Conservation (phyloP, 2,888 invertebrate species). For the Lacanobia oleracea region DNA sequence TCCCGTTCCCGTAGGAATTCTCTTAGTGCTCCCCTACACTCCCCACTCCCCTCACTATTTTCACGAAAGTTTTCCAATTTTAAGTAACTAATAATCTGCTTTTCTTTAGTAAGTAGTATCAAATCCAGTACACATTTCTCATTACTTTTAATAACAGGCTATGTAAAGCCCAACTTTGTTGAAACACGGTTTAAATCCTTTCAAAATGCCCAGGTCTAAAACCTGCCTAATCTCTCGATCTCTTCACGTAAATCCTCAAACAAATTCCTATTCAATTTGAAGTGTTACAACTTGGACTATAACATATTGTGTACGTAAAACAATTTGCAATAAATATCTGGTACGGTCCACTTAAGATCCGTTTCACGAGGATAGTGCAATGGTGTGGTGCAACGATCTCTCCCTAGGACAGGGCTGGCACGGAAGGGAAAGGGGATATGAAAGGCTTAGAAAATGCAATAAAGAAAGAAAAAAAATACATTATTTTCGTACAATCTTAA, state of each 20-base stretch:
- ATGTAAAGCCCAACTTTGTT: neutral
- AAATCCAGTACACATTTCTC: neutral
- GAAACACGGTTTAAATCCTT: neutral
- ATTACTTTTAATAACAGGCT: neutral
- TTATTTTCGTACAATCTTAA: too few relatives aligned
- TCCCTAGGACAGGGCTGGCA: slow-evolving; percentile 48
- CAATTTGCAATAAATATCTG: slow-evolving; percentile 64
- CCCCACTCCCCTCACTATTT: too few relatives aligned
- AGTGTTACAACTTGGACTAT: slow-evolving; percentile 11
- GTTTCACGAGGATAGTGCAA: slow-evolving; percentile 59
- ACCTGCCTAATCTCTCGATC: slow-evolving; percentile 12
- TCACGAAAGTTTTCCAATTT: neutral
- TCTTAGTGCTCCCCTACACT: too few relatives aligned
- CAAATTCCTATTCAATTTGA: slow-evolving; percentile 14
- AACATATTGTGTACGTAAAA: slow-evolving; percentile 46
- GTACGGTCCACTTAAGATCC: slow-evolving; percentile 57
- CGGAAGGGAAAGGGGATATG: neutral
- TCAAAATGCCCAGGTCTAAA: neutral
- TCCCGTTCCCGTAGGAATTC: too few relatives aligned
- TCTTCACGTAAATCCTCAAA: slow-evolving; percentile 21
- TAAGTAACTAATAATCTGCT: neutral
- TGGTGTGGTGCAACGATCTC: slow-evolving; percentile 53
- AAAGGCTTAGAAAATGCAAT: neutral
- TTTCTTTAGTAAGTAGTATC: neutral
- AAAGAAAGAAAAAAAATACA: too few relatives aligned